Conservation (phyloP, 2,113 vertebrate species). For the Rostratula benghalensis region DNA sequence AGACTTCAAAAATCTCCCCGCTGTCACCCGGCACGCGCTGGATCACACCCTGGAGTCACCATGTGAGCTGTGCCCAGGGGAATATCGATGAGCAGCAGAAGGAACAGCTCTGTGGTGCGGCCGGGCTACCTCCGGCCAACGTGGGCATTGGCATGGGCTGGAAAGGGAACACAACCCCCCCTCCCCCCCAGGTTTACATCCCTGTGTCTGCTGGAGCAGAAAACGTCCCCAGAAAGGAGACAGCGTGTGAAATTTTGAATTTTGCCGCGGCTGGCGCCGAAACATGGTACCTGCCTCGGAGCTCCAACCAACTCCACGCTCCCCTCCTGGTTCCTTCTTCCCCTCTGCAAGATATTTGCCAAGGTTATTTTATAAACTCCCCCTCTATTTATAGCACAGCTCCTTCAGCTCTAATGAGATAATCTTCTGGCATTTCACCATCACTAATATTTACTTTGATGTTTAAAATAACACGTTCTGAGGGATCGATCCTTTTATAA, state of each 20-base stretch:
- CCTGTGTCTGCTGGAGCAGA: accelerated
- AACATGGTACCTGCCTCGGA: not conserved
- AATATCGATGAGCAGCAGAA: not conserved
- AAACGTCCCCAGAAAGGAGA: not conserved
- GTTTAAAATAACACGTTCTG: conserved; percentile 45
- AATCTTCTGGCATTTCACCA: conserved; percentile 55
- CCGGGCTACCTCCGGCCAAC: not conserved
- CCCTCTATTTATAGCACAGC: conserved; percentile 49
- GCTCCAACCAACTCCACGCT: not conserved
- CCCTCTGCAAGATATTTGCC: not conserved
- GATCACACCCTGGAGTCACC: not conserved
- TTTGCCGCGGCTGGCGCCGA: not conserved
- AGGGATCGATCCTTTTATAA: not conserved
- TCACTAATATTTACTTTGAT: conserved; percentile 58
- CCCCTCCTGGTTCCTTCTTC: not conserved
- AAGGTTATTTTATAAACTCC: conserved; percentile 51
- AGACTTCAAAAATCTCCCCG: not conserved
- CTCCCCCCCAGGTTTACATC: accelerated
- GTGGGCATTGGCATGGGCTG: accelerated
- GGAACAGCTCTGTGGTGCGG: not conserved
- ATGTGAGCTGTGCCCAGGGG: not conserved
- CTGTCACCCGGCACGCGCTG: accelerated
- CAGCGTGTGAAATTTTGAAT: not conserved
- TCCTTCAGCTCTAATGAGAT: conserved; percentile 47
- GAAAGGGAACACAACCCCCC: not conserved